Evolutionary conservation across 2,113 vertebrate genomes (phyloP).

Genomic region (Oplegnathus fasciatus): DNA sequence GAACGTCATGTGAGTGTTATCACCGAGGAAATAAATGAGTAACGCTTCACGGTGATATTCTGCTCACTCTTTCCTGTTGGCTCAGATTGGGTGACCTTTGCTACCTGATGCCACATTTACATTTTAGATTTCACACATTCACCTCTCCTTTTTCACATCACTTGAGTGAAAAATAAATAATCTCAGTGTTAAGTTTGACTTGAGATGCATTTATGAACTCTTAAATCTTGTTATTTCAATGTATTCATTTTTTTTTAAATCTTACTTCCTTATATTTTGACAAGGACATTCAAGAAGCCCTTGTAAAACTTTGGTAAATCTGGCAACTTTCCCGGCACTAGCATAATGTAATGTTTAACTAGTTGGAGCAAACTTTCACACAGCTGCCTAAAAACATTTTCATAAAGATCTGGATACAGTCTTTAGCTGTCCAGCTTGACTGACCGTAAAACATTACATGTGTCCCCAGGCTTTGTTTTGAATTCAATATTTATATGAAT

Average conservation of each 20-base stretch:
- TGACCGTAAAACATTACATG: background rate
- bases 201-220: background rate
- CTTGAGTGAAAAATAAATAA: background rate
- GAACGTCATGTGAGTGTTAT: background rate
- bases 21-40: constrained; percentile 18
- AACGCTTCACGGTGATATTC: background rate
- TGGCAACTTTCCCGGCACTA: background rate
- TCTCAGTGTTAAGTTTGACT: background rate
- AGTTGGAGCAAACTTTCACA: background rate
- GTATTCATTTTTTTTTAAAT: background rate
- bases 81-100: constrained; percentile 26
- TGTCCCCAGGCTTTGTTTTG: constrained; percentile 4
- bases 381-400: background rate
- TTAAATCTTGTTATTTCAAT: background rate
- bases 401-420: background rate
- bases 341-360: constrained; percentile 36
- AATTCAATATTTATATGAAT: constrained; percentile 31
- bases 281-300: background rate
- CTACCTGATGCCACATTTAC: constrained; percentile 6
- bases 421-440: background rate
- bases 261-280: background rate
- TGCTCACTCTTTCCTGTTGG: background rate
- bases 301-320: background rate
- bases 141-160: background rate
- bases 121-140: background rate